Base-by-base conservation (phyloP, 1,140 invertebrate species). In the Chironomus striatipennis region DNA sequence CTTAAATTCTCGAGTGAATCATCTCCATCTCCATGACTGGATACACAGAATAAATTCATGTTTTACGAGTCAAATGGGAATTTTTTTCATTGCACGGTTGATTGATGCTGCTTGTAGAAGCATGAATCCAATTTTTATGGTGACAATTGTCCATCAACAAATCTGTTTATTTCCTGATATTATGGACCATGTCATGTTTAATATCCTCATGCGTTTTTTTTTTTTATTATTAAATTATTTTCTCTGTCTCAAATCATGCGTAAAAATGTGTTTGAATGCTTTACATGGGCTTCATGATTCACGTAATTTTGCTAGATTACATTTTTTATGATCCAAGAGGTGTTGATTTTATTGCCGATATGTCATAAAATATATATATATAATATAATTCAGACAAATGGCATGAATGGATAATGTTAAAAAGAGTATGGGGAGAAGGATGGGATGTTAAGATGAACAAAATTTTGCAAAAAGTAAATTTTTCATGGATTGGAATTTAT, bases 61-160 rank as follows among this genome's bases (percentile, higher is more conserved):
- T 57, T 57, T 57, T 57, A 57, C 12, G 47, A n/a, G 12, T 15
- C 47, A n/a, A 15, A 57, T 57, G 47, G 47, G 47, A 57, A 12
- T 57, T 34, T 57, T 57, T 57, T 47, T 47, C 43, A 47, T 47
- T 47, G 43, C 47, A n/a, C 12, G 47, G 12, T 57, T 57, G 47
- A 57, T 57, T 57, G 47, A 57, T 57, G 47, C n/a, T 57, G 4
- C n/a, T 15, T n/a, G 12, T n/a, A n/a, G 1, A 10, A 57, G 47
- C 47, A 15, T 15, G 15, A 3, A 57, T 57, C 12, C 47, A 15
- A 15, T 57, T 47, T 57, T 57, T 57, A 57, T 57, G 47, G 47
- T n/a, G 47, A 57, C 47, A 57, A 57, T 57, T 57, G 47, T 57
- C 47, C 47, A 57, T 57, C 47, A 57, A 57, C 47, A 57, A 57